Evolutionary conservation across 2,797 vertebrate species (phyloP), one percentile per base, ranked within the genome.

Genomic region (Gallinago nigripennis): DNA sequence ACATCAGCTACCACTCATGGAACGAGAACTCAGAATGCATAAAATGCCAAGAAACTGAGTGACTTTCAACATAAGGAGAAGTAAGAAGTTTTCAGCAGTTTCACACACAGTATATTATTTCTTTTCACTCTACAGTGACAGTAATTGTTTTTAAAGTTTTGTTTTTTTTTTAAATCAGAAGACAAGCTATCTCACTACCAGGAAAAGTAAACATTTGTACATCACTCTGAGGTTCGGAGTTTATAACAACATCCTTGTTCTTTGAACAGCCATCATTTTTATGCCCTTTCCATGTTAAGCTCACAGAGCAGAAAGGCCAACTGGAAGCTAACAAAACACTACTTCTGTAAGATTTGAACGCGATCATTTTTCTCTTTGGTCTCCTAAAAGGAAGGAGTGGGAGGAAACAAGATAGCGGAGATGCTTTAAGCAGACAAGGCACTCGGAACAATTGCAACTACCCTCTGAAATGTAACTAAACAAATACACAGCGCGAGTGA

Each of bases 231-330:
- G 25, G 39, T 21, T 72, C 1, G 1, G 46, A 63, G 75, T 82
- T 87, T 88, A 71, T 48, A 96, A 78, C 4, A 70, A 56, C 57
- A 78, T 60, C 76, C 77, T 90, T 45, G 27, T 46, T 76, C 85
- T 86, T 70, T 17, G 41, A 50, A 92, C 66, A 84, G 80, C 16
- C 24, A 72, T 27, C 4, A 0, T 65, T 94, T 94, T 78, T 51
- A 60, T 30, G 6, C 54, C 53, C 43, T 88, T 92, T 91, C 35
- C 69, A 9, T 12, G n/a, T 54, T 63, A 79, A 11, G 43, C 13
- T 91, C 63, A 35, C 46, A 69, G 66, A 88, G 56, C 28, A n/a
- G 66, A 96, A 94, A 89, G 83, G 86, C 91, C 91, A 97, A 45
- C 0, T 77, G 66, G 76, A 95, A 90, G 53, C 81, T 65, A 89